phyloP scores from a whole-genome alignment of 2,113 vertebrate genomes.

The Pantherophis guttatus region DNA sequence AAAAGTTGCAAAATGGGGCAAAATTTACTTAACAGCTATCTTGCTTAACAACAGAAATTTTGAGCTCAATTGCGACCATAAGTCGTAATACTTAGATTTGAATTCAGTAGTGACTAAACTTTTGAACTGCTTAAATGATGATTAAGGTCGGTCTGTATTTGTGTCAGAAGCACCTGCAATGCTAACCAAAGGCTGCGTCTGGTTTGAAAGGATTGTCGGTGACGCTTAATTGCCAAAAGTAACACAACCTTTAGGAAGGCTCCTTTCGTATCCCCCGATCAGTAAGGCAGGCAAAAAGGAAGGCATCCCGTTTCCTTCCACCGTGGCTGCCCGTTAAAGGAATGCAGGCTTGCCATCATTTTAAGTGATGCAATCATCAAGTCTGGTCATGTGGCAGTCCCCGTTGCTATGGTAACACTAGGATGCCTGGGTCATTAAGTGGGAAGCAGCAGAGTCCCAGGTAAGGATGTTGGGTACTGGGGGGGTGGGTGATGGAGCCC shows the following conservation, averaged over 20 bases:
- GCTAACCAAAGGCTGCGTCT: neutral
- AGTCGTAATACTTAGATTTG: no score
- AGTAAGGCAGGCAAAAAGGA: neutral
- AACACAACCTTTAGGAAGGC: neutral
- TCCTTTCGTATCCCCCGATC: neutral
- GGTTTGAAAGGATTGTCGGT: neutral
- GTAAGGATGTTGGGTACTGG: neutral
- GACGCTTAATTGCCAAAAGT: neutral
- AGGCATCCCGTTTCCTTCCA: neutral
- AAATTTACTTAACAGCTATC: no score
- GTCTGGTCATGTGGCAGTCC: neutral
- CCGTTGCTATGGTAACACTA: neutral
- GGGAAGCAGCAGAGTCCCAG: neutral
- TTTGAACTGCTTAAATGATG: no score
- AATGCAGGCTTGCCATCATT: neutral
- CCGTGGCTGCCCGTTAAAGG: neutral
- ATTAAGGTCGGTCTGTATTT: neutral
- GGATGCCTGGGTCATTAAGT: neutral
- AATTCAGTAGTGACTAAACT: no score
- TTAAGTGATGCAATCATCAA: neutral
- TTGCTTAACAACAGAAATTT: no score
- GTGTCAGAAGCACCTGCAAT: neutral
- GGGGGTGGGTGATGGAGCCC: neutral
- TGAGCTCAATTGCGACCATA: no score
- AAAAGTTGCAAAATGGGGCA: no score